Evolutionary conservation across 2,888 invertebrate species (phyloP).

Genomic region (Tipula lateralis): DNA sequence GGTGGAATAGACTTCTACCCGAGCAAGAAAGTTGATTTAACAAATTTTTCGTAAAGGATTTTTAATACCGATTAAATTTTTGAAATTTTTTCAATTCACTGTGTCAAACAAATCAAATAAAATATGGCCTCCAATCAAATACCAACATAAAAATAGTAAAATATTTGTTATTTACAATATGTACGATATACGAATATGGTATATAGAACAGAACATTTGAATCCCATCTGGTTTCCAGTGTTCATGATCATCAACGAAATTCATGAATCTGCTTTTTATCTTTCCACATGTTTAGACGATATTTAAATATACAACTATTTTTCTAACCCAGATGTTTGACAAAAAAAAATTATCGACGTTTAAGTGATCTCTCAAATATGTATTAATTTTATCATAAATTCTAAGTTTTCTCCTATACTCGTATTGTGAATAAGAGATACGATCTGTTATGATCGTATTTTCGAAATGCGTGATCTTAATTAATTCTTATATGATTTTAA

Average conservation of each 20-base stretch:
- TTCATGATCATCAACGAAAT: not conserved
- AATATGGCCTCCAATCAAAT: too few relatives aligned
- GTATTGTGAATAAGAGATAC: not conserved
- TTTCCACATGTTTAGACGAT: not conserved
- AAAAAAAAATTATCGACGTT: not conserved
- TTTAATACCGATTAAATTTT: too few relatives aligned
- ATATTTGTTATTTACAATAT: not conserved
- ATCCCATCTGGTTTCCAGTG: not conserved
- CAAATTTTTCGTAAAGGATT: too few relatives aligned
- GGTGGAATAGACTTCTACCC: too few relatives aligned
- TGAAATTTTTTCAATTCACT: too few relatives aligned
- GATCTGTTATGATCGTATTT: not conserved
- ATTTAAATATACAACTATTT: not conserved
- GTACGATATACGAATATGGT: not conserved
- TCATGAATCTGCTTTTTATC: not conserved
- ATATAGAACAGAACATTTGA: not conserved
- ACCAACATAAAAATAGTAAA: not conserved
- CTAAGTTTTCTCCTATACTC: not conserved
- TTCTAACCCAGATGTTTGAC: not conserved
- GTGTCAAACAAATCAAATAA: too few relatives aligned
- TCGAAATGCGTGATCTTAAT: not conserved
- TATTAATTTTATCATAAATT: not conserved
- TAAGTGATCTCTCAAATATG: not conserved
- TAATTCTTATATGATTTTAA: conserved; percentile 2
- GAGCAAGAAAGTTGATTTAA: too few relatives aligned